A percentile compares a stretch with the other conserved stretches of the same genome.
phyloP scores from a whole-genome alignment of 2,888 invertebrate genomes.

The Chrysina gloriosa region DNA sequence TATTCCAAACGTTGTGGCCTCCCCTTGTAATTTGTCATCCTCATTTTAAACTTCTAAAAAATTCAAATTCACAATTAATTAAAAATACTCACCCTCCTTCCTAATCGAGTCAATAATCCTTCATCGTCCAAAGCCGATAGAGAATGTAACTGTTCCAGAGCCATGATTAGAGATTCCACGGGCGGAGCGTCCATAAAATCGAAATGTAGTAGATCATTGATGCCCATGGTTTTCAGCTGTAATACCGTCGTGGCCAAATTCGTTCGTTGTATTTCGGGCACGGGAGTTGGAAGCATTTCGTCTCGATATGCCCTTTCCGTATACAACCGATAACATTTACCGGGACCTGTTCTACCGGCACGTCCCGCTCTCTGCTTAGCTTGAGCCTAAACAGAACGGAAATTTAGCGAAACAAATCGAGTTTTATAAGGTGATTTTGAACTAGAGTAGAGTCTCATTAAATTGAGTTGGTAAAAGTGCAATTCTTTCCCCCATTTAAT shows the following conservation, averaged over 20 bases:
- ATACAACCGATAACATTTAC: constrained; percentile 96
- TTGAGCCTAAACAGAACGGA: constrained; percentile 75
- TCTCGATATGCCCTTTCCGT: constrained; percentile 98
- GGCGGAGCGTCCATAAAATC: constrained; percentile 99
- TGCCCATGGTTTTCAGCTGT: constrained; percentile 99
- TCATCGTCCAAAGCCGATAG: constrained; percentile 96
- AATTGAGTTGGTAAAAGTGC: neutral
- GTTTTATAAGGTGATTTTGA: neutral
- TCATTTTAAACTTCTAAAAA: neutral
- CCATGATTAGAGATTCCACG: constrained; percentile 97
- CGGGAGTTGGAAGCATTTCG: constrained; percentile 98
- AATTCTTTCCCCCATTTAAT: too few relatives aligned
- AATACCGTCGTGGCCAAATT: constrained; percentile 96
- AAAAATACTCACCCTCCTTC: constrained; percentile 75
- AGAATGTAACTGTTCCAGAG: constrained; percentile 96
- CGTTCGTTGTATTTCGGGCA: constrained; percentile 98
- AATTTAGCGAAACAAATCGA: neutral
- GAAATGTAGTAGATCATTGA: constrained; percentile 97
- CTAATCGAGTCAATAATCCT: constrained; percentile 85
- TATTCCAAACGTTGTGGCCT: too few relatives aligned
- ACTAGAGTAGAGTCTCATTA: too few relatives aligned
- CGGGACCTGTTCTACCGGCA: constrained; percentile 97
- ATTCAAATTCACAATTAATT: constrained; percentile 15
- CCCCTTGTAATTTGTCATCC: too few relatives aligned
- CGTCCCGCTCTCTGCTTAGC: constrained; percentile 97